Percentiles rank a stretch among this genome's conserved stretches.
Evolutionary conservation across 2,797 vertebrate genomes (phyloP).

Genomic region (Xenops minutus): DNA sequence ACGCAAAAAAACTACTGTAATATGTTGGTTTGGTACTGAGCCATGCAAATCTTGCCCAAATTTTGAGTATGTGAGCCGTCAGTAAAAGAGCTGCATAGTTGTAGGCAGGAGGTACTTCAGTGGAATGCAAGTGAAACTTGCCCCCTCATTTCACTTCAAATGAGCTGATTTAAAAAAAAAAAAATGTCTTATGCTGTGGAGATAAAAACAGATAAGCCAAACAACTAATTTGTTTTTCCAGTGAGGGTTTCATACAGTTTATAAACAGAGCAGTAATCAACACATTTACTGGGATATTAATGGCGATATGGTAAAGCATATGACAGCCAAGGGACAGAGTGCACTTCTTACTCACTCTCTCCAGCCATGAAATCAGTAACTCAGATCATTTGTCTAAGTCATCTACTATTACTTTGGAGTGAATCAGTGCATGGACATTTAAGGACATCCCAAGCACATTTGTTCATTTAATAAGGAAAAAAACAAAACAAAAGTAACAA

Average conservation of each 20-base stretch:
- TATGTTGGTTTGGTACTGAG: slow-evolving; percentile 27
- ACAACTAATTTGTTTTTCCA: slow-evolving; percentile 8
- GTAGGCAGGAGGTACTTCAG: neutral
- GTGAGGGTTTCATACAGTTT: neutral
- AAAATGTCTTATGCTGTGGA: neutral
- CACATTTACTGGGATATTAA: neutral
- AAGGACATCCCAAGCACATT: slow-evolving; percentile 32
- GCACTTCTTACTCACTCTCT: slow-evolving; percentile 39
- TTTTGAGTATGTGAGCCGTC: neutral
- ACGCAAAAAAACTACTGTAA: slow-evolving; percentile 4
- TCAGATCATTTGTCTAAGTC: slow-evolving; percentile 22
- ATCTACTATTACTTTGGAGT: slow-evolving; percentile 21
- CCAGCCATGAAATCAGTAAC: slow-evolving; percentile 38
- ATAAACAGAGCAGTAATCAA: slow-evolving; percentile 1
- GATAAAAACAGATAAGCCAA: slow-evolving; percentile 7
- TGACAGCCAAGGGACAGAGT: slow-evolving; percentile 34
- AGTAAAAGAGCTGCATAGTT: neutral
- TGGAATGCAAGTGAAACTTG: neutral
- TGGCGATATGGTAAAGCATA: neutral
- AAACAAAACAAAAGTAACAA: slow-evolving; percentile 50
- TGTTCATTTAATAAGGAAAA: slow-evolving; percentile 10
- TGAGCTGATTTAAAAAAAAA: slow-evolving; percentile 38
- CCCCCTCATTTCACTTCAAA: neutral
- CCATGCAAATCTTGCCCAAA: slow-evolving; percentile 20
- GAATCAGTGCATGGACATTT: neutral